Evolutionary conservation across 2,888 invertebrate genomes (phyloP), one percentile per base, ranked within the genome.

Genomic region (Herminia tarsipennalis): DNA sequence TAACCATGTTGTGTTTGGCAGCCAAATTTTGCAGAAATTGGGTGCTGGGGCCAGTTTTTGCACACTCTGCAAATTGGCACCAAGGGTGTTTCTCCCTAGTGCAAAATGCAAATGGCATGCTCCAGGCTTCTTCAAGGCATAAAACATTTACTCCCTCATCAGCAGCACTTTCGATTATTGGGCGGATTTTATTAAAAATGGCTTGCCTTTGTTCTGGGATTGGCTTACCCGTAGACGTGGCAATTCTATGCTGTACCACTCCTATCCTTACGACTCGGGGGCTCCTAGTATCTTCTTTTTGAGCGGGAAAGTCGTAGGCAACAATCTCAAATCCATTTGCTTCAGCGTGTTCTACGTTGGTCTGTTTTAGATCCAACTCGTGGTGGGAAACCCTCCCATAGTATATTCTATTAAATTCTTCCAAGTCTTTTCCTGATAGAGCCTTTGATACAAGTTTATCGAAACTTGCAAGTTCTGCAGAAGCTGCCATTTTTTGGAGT

Each of bases 101-200:
- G 80, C 99, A 99, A 88, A 99, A 99, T 0, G 96, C 98, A 91
- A 99, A 99, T 0, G 99, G 99, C 99, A 99, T 99, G 30, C 95
- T 95, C 99, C 99, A 99, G 1, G 98, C 97, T 90, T 99, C 99
- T 88, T 99, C 99, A 49, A 99, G 93, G 76, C 99, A 98, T 36
- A 99, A 76, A 14, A 99, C 91, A 79, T 99, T 99, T 21, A 97
- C 98, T 1, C 94, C 94, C 68, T 94, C 95, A 17, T 81, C 76
- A 0, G 95, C 96, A 1, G 99, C 99, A 5, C 94, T 92, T 40
- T 94, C 92, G 16, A 98, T 93, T n/a, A 98, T 95, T 34, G 92
- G 91, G 27, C 88, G 85, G 8, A 98, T 94, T 79, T 97, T 94
- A 40, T 94, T 86, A 81, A 95, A 95, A 55, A 99, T 93, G 3